Evolutionary conservation across 1,140 invertebrate species (phyloP).

Genomic region (Homarus americanus): DNA sequence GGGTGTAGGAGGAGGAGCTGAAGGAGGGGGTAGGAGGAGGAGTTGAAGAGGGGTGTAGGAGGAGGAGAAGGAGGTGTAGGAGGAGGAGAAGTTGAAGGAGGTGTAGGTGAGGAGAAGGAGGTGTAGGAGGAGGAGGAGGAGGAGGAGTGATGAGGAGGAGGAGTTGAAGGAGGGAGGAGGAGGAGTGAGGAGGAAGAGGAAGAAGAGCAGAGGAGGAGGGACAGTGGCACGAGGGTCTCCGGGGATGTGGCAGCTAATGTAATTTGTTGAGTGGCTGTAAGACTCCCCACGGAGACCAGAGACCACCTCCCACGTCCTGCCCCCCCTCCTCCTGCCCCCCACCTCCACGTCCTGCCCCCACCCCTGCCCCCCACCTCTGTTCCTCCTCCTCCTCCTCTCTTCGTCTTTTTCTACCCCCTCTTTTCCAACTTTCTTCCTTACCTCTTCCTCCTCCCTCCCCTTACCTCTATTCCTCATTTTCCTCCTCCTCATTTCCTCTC

Average conservation of each 20-base stretch:
- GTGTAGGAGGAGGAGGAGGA: neutral
- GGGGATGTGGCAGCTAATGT: conserved; percentile 4
- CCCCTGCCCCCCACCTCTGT: neutral
- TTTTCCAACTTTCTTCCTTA: neutral
- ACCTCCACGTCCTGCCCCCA: neutral
- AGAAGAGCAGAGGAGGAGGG: neutral
- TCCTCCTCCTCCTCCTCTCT: neutral
- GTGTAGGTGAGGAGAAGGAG: neutral
- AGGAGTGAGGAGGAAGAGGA: neutral
- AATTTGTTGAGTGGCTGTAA: conserved; percentile 49
- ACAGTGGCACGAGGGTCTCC: no score
- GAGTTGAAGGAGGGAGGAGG: neutral
- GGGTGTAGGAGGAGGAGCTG: no score
- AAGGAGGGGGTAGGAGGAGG: no score
- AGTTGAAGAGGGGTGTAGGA: no score
- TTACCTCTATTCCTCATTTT: no score
- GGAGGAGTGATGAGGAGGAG: neutral
- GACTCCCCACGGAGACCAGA: conserved; percentile 21
- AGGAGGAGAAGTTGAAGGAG: no score
- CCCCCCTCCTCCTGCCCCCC: neutral
- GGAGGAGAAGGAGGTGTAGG: no score
- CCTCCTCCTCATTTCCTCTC: neutral
- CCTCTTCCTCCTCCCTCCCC: no score
- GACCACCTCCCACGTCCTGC: no score
- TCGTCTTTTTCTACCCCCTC: neutral